These are phyloP conservation scores for Anolis apletophallus DNA, from an alignment of 2,797 vertebrate species.

Conservation along the genomic window DNA sequence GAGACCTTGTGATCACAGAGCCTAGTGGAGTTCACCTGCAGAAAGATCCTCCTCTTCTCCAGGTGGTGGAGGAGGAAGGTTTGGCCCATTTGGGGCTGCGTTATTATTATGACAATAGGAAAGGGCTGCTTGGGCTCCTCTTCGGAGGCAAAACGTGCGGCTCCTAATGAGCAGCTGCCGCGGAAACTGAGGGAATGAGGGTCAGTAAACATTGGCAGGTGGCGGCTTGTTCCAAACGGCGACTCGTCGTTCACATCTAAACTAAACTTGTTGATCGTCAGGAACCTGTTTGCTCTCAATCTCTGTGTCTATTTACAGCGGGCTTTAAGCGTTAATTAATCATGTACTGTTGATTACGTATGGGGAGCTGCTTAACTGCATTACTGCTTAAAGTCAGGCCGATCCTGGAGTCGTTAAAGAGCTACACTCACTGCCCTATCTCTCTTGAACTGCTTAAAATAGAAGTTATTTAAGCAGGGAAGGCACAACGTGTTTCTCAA, in stretches of 20 bases:
- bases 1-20: no score
- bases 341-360: neutral
- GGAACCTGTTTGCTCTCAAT: constrained; percentile 23
- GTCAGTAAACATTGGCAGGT: constrained; percentile 58
- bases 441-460: neutral
- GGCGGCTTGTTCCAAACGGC: constrained; percentile 31
- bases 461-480: constrained; percentile 14
- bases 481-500: constrained; percentile 22
- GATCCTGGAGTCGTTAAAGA: neutral
- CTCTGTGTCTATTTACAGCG: constrained; percentile 19
- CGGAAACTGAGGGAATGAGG: neutral
- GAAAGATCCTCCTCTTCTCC: neutral
- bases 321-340: constrained; percentile 46
- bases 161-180: neutral
- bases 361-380: constrained; percentile 45
- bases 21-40: neutral
- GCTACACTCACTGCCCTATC: neutral
- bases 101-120: neutral
- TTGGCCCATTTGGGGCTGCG: neutral
- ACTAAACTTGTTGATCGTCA: constrained; percentile 26
- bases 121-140: neutral
- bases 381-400: constrained; percentile 28
- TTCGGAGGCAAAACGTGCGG: neutral
- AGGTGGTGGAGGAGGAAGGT: neutral
- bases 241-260: neutral